A percentile compares a stretch with the other conserved stretches of the same genome.
These are phyloP conservation scores for Isichthys henryi DNA, from an alignment of 2,113 vertebrate genomes.

Conservation along the genomic window DNA sequence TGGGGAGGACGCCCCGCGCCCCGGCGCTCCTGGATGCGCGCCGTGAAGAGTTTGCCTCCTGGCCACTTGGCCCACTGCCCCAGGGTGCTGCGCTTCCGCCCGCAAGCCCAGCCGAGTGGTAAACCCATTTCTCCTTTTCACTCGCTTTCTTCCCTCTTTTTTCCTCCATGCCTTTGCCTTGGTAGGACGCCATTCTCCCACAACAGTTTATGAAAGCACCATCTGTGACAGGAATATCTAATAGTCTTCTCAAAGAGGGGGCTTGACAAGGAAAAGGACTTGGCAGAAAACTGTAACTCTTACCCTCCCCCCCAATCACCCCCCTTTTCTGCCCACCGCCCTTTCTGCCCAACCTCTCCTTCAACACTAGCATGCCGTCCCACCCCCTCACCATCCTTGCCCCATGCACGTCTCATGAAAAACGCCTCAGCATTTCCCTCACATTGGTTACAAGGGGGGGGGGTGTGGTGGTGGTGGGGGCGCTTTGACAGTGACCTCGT, in stretches of 20 bases:
- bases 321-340: slow-evolving; percentile 33
- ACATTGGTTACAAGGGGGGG: slow-evolving; percentile 30
- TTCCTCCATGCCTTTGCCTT: neutral
- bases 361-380: slow-evolving; percentile 43
- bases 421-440: slow-evolving; percentile 52
- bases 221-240: slow-evolving; percentile 77
- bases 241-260: slow-evolving; percentile 66
- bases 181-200: slow-evolving; percentile 71
- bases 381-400: neutral
- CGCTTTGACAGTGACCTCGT: slow-evolving; percentile 56
- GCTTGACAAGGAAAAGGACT: slow-evolving; percentile 62
- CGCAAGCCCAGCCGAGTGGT: slow-evolving; percentile 68
- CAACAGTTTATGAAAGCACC: slow-evolving; percentile 78
- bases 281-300: slow-evolving; percentile 52
- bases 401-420: slow-evolving; percentile 49
- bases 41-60: slow-evolving; percentile 55
- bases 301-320: slow-evolving; percentile 21
- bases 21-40: slow-evolving; percentile 59
- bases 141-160: neutral
- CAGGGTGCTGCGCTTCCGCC: slow-evolving; percentile 60
- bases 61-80: slow-evolving; percentile 5
- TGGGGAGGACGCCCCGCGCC: slow-evolving; percentile 60
- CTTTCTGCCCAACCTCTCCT: slow-evolving; percentile 47
- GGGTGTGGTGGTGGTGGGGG: slow-evolving; percentile 42
- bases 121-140: slow-evolving; percentile 46